Percentiles rank a stretch among this genome's conserved stretches.
These are phyloP conservation scores for Alloscopus bannaensis DNA, from an alignment of 2,888 invertebrate genomes.

Conservation along the genomic window DNA sequence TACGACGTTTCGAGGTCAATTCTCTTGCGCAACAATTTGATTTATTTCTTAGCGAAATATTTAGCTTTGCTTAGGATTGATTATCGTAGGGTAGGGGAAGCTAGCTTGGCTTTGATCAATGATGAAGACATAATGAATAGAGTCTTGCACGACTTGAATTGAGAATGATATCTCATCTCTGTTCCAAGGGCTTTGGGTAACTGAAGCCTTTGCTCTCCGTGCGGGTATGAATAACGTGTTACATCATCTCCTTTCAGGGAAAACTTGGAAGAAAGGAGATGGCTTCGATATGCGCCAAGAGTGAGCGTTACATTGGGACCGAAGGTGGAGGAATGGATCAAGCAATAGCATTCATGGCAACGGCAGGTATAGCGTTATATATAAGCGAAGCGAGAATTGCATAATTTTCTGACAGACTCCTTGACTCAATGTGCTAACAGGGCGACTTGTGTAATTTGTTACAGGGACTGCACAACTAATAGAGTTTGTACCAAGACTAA, in stretches of 20 bases:
- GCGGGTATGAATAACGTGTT: too few species aligned
- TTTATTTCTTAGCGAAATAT: too few species aligned
- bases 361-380: slow-evolving; percentile 74
- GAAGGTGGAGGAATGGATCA: slow-evolving; percentile 99
- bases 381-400: not conserved
- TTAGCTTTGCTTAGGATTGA: too few species aligned
- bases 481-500: slow-evolving; percentile 89
- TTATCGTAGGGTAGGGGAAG: too few species aligned
- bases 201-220: too few species aligned
- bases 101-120: too few species aligned
- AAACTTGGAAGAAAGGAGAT: slow-evolving; percentile 80
- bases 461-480: slow-evolving; percentile 91
- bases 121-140: not conserved
- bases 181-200: too few species aligned
- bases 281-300: slow-evolving; percentile 90
- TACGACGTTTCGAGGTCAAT: too few species aligned
- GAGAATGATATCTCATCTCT: too few species aligned
- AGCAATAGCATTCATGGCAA: slow-evolving; percentile 95
- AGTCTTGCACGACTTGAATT: not conserved
- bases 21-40: too few species aligned
- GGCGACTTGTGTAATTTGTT: not conserved
- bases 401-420: not conserved
- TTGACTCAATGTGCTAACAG: not conserved
- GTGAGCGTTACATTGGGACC: slow-evolving; percentile 97
- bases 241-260: slow-evolving; percentile 55